Percentiles rank a stretch among this genome's conserved stretches.
These are phyloP conservation scores for Gasterosteus aculeatus DNA, from an alignment of 2,113 vertebrate species.

Conservation along the genomic window DNA sequence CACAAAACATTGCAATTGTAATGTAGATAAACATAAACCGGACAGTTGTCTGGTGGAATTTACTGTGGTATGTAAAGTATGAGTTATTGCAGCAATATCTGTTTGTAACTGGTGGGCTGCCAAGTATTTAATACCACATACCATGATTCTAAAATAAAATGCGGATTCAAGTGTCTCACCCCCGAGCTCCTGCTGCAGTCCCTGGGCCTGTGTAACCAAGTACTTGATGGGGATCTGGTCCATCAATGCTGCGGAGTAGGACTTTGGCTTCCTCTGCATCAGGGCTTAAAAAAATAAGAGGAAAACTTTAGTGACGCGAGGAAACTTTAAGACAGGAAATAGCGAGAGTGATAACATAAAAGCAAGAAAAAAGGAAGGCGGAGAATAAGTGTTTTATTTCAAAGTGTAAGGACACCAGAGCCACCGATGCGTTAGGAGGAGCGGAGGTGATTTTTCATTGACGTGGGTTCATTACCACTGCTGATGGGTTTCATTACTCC, in stretches of 20 bases:
- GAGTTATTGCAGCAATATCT: not conserved
- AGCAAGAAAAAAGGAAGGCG: slow-evolving; percentile 40
- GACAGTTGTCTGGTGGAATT: not conserved
- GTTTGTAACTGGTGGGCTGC: not conserved
- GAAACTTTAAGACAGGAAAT: slow-evolving; percentile 31
- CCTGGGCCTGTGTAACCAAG: slow-evolving; percentile 95
- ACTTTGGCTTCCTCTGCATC: slow-evolving; percentile 96
- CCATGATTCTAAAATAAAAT: slow-evolving; percentile 4
- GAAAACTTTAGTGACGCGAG: slow-evolving; percentile 21
- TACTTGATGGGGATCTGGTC: slow-evolving; percentile 99
- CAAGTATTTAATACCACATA: not conserved
- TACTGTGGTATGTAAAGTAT: not conserved
- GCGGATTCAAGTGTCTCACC: slow-evolving; percentile 75
- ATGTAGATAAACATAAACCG: not conserved
- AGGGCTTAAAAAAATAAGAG: slow-evolving; percentile 78
- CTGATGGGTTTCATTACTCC: slow-evolving; percentile 77
- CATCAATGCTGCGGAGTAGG: slow-evolving; percentile 95
- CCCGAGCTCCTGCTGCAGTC: slow-evolving; percentile 94
- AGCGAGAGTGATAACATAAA: slow-evolving; percentile 17
- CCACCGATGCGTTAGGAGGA: slow-evolving; percentile 34
- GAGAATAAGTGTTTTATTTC: slow-evolving; percentile 49
- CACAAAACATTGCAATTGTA: not conserved
- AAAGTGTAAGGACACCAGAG: slow-evolving; percentile 44
- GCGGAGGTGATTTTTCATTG: slow-evolving; percentile 72
- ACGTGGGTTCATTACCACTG: slow-evolving; percentile 75